phyloP scores from a whole-genome alignment of 2,888 invertebrate species.

The Nowickia ferox region DNA sequence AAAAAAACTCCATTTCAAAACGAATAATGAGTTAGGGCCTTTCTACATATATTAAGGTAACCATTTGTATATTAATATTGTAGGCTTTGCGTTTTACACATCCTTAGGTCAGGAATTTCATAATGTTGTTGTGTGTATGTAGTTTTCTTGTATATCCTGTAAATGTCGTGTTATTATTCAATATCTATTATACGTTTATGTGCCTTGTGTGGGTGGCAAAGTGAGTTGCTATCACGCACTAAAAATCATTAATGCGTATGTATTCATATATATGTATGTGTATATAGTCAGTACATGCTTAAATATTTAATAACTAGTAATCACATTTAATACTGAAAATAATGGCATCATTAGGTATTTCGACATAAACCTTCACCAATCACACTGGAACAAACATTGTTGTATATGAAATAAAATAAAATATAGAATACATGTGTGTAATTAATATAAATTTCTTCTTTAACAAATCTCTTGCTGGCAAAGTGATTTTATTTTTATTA shows the following conservation, averaged over 20 bases:
- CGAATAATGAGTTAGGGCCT: too few species aligned
- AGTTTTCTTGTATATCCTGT: neutral
- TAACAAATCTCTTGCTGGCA: slow-evolving; percentile 23
- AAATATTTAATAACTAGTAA: slow-evolving; percentile 64
- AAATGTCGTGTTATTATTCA: slow-evolving; percentile 35
- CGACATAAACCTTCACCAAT: slow-evolving; percentile 12
- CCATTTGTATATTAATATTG: too few species aligned
- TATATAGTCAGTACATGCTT: slow-evolving; percentile 14
- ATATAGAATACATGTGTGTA: neutral
- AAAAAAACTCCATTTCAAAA: too few species aligned
- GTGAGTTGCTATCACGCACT: slow-evolving; percentile 56
- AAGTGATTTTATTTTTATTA: slow-evolving; percentile 7
- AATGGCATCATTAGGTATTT: slow-evolving; percentile 61
- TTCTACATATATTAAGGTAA: too few species aligned
- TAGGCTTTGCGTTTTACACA: too few species aligned
- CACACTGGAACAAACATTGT: neutral
- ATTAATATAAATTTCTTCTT: slow-evolving; percentile 3
- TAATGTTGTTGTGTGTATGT: neutral
- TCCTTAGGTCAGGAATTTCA: too few species aligned
- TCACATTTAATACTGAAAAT: slow-evolving; percentile 66
- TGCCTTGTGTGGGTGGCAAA: neutral
- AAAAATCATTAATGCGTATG: slow-evolving; percentile 29
- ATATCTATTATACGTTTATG: slow-evolving; percentile 10
- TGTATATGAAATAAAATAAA: slow-evolving; percentile 4
- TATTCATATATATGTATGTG: neutral